Evolutionary conservation across 2,113 vertebrate genomes (phyloP).

Genomic region (Spea multiplicata): DNA sequence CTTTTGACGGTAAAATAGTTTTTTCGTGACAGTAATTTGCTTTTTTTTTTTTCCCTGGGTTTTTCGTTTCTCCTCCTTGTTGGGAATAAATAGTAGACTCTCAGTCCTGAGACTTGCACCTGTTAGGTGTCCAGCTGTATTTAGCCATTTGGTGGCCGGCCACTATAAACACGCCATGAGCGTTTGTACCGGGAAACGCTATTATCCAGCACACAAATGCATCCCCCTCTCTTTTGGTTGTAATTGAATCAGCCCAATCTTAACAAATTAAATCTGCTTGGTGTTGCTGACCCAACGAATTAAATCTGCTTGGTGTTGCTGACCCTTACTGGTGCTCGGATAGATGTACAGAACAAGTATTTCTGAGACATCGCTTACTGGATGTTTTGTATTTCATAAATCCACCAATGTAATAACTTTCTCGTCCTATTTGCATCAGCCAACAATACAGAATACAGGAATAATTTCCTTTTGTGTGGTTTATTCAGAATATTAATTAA

Average conservation of each 20-base stretch:
- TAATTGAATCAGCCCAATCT: not conserved
- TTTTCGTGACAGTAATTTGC: not conserved
- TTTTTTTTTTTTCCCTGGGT: not conserved
- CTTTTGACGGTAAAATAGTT: not conserved
- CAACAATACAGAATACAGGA: not conserved
- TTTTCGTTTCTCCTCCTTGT: not conserved
- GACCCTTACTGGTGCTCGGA: no score
- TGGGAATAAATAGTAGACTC: not conserved
- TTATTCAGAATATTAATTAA: not conserved
- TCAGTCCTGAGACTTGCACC: constrained; percentile 6
- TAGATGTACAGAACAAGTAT: no score
- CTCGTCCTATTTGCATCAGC: not conserved
- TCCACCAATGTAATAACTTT: not conserved
- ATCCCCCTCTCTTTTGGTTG: not conserved
- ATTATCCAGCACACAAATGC: not conserved
- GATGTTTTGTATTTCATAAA: no score
- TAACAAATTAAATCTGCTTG: not conserved
- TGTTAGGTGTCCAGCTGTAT: constrained; percentile 12
- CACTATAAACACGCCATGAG: constrained; percentile 29
- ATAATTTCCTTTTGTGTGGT: not conserved
- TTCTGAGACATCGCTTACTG: no score
- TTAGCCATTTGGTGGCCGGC: constrained; percentile 14
- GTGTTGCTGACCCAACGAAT: not conserved
- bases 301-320: no score
- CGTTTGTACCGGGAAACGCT: constrained; percentile 10